Evolutionary conservation across 2,888 invertebrate species (phyloP), one percentile per base, ranked within the genome.

Genomic region (Drosophila recens): DNA sequence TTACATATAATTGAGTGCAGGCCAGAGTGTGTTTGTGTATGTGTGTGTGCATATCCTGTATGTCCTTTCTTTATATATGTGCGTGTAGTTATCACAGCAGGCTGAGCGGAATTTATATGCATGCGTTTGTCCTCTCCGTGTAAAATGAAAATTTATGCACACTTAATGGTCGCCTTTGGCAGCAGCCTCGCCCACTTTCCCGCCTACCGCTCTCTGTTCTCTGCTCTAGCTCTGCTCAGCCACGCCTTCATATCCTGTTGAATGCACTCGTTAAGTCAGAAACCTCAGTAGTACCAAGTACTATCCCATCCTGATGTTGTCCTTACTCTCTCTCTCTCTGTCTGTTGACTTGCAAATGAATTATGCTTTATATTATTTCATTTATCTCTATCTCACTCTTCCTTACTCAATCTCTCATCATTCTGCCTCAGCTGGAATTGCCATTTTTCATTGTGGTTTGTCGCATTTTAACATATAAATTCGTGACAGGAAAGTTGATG

Each of bases 101-200:
- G 34, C 66, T 56, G 65, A 67, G 71, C 49, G 51, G 64, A 72
- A 76, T 80, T 72, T 72, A 67, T 67, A 79, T 77, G 73, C 77
- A 80, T 79, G 62, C 70, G 74, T 61, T 70, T 76, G 73, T 77
- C 53, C 59, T 53, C 17, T 67, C 45, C 66, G 69, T 72, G 71
- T 75, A 75, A 78, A 81, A 72, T 78, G 78, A 65, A 80, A 80
- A 82, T 82, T 80, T 83, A 82, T 82, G 81, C 83, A 73, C 75
- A 80, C 81, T 80, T 82, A 82, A 81, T 81, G 80, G 75, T 61
- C 56, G 59, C 72, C 64, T 69, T 62, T 64, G 79, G 63, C 65
- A 49, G 40, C 34, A 13, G 5, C 15, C 15, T 33, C 11, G 11
- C 51, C 59, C 45, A 20, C 20, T 17, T 3, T 4, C 23, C 15